Percentiles rank a stretch among this genome's conserved stretches.
phyloP scores from a whole-genome alignment of 2,797 vertebrate species.

The Zalophus californianus region DNA sequence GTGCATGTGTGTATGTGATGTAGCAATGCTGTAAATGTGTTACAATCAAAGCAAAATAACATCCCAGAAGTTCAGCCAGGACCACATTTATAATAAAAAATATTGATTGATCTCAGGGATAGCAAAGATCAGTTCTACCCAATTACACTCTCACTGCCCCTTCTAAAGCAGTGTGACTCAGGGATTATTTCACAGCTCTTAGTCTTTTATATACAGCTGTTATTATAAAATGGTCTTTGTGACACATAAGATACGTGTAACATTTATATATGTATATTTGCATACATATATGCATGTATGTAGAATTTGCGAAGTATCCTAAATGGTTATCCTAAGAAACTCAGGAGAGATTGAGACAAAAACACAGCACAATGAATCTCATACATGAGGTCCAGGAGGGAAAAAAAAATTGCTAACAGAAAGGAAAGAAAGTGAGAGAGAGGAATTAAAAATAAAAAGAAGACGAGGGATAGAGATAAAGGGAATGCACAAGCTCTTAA shows the following conservation, averaged over 20 bases:
- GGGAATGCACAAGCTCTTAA: neutral
- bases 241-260: neutral
- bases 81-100: slow-evolving; percentile 71
- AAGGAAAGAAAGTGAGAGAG: neutral
- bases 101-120: slow-evolving; percentile 79
- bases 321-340: neutral
- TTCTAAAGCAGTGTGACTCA: neutral
- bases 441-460: neutral
- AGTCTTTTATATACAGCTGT: neutral
- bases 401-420: neutral
- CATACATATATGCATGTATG: neutral
- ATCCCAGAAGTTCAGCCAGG: neutral
- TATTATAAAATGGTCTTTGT: slow-evolving; percentile 48
- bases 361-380: neutral
- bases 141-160: slow-evolving; percentile 75
- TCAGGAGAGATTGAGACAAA: neutral
- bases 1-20: neutral
- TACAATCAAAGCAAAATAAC: neutral
- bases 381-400: neutral
- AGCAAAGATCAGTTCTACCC: slow-evolving; percentile 82
- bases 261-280: fast-evolving
- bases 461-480: neutral
- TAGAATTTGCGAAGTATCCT: neutral
- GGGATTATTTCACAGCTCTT: slow-evolving; percentile 66
- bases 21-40: neutral